These are phyloP conservation scores for Pristis pectinata DNA, from an alignment of 2,797 vertebrate species.

Conservation along the genomic window DNA sequence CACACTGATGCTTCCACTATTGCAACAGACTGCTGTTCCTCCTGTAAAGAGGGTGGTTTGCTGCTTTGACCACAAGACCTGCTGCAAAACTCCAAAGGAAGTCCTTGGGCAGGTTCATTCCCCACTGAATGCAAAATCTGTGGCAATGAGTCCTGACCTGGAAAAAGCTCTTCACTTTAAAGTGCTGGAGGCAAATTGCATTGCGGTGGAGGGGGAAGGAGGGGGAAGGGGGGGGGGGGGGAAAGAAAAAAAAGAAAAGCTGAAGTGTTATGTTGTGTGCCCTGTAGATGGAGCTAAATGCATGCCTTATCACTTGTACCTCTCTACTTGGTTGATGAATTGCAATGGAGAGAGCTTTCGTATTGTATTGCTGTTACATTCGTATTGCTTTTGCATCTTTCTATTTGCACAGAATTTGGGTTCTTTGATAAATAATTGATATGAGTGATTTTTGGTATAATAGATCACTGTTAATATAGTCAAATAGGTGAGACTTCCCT, in stretches of 20 bases:
- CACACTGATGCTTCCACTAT: no score
- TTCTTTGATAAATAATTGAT: background rate
- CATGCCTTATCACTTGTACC: background rate
- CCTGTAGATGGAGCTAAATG: constrained; percentile 22
- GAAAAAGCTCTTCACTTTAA: background rate
- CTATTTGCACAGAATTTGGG: background rate
- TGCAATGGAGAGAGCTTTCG: background rate
- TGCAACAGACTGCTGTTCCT: no score
- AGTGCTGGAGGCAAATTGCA: no score
- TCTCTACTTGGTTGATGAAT: background rate
- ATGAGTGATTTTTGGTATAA: background rate
- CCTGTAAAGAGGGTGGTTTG: no score
- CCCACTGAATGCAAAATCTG: background rate
- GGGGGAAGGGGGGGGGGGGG: no score
- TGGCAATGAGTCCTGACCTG: background rate
- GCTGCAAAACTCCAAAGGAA: no score
- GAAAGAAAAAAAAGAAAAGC: background rate
- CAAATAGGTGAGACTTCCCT: background rate
- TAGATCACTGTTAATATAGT: background rate
- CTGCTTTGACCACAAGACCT: no score
- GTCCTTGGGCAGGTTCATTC: no score
- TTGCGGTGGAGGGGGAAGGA: no score
- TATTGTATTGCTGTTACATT: background rate
- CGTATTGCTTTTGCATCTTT: background rate
- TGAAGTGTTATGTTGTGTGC: background rate